Conservation (phyloP, 1,140 invertebrate genomes). For the Helicoverpa armigera region DNA sequence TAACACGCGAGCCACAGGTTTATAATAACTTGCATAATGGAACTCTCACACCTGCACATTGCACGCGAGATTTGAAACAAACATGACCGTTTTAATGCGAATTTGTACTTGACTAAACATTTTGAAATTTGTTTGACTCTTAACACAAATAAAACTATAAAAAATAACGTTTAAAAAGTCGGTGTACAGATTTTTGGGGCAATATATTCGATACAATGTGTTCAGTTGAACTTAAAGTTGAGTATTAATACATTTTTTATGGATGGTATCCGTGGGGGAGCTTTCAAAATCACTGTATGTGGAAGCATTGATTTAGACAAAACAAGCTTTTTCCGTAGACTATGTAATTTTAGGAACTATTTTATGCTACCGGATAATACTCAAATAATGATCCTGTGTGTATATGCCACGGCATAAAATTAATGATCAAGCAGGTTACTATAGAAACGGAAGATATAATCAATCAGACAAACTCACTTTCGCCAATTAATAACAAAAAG, state of each 20-base stretch:
- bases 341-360: too few relatives aligned
- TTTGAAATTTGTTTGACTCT: not conserved
- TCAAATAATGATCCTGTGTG: too few relatives aligned
- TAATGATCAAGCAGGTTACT: too few relatives aligned
- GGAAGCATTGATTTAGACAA: too few relatives aligned
- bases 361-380: too few relatives aligned
- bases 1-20: constrained; percentile 27
- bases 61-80: constrained; percentile 27
- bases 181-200: not conserved
- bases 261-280: not conserved
- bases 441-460: too few relatives aligned
- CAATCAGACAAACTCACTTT: not conserved
- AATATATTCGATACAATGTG: not conserved
- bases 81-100: not conserved
- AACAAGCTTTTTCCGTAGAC: too few relatives aligned
- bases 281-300: not conserved
- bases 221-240: not conserved
- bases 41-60: constrained; percentile 28
- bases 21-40: constrained; percentile 45
- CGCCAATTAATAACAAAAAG: not conserved
- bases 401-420: too few relatives aligned
- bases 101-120: not conserved
- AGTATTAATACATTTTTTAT: constrained; percentile 5
- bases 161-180: not conserved
- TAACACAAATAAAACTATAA: not conserved